phyloP scores from a whole-genome alignment of 2,797 vertebrate genomes.

The Hippoglossus hippoglossus region DNA sequence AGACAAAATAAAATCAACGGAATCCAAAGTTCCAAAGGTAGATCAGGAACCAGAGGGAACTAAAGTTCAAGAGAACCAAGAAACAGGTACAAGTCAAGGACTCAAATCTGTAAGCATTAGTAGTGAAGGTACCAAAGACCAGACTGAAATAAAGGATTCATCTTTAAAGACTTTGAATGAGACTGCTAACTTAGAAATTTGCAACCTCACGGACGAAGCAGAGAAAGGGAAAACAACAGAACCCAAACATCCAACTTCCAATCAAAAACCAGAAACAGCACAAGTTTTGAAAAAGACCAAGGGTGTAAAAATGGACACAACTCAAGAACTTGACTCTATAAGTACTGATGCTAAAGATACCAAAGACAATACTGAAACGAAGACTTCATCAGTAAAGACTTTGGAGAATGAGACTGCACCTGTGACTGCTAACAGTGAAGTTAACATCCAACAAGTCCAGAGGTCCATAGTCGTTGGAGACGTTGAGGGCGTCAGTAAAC shows the following conservation, averaged over 20 bases:
- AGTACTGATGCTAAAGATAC: not conserved
- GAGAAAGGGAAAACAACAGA: conserved; percentile 1
- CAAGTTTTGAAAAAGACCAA: not conserved
- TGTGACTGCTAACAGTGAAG: not conserved
- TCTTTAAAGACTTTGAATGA: not conserved
- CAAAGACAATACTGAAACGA: not conserved
- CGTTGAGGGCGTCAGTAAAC: not conserved
- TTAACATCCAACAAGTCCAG: conserved; percentile 3
- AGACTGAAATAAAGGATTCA: not conserved
- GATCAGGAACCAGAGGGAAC: not conserved
- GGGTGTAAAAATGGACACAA: not conserved
- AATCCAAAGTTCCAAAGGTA: conserved; percentile 1
- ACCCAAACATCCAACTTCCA: not conserved
- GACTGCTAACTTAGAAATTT: not conserved
- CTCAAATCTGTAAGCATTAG: too few species aligned
- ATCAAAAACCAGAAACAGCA: not conserved
- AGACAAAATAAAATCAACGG: not conserved
- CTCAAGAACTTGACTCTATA: not conserved
- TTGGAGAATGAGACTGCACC: not conserved
- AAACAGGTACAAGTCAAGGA: too few species aligned
- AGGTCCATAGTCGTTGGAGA: not conserved
- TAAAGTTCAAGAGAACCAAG: not conserved
- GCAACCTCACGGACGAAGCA: not conserved
- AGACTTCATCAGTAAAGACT: not conserved
- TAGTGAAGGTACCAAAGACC: conserved; percentile 1